Evolutionary conservation across 2,888 invertebrate genomes (phyloP).

Genomic region (Polydrusus cervinus): DNA sequence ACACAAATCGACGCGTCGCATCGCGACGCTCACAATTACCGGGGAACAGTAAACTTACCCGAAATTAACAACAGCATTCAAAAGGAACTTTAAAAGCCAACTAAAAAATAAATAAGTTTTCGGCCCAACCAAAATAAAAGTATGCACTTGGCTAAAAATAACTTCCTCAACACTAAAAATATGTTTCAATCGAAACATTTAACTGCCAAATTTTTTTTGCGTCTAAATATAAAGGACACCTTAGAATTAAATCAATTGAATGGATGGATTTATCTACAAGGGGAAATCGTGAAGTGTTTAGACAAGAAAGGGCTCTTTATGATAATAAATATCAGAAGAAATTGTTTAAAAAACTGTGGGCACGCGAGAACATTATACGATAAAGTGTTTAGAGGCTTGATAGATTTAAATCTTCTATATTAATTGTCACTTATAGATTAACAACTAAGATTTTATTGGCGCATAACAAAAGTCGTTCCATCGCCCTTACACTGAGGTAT

Average conservation of each 20-base stretch:
- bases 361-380: too few relatives aligned
- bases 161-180: slow-evolving; percentile 44
- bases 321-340: too few relatives aligned
- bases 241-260: slow-evolving; percentile 14
- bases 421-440: too few relatives aligned
- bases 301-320: neutral
- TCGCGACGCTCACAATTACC: neutral
- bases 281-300: neutral
- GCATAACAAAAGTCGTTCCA: too few relatives aligned
- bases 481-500: too few relatives aligned
- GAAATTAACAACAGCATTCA: slow-evolving; percentile 6
- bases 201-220: slow-evolving; percentile 49
- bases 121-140: slow-evolving; percentile 36
- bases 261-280: neutral
- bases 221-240: slow-evolving; percentile 33
- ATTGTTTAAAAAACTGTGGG: too few relatives aligned
- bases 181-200: slow-evolving; percentile 41
- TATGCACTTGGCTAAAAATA: slow-evolving; percentile 46
- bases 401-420: too few relatives aligned
- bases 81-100: slow-evolving; percentile 21
- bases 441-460: too few relatives aligned
- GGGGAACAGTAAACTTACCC: neutral
- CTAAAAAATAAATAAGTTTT: slow-evolving; percentile 35
- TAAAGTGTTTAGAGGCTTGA: too few relatives aligned
- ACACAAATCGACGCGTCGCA: neutral